Evolutionary conservation across 2,888 invertebrate genomes (phyloP).

Genomic region (Lithosia quadra): DNA sequence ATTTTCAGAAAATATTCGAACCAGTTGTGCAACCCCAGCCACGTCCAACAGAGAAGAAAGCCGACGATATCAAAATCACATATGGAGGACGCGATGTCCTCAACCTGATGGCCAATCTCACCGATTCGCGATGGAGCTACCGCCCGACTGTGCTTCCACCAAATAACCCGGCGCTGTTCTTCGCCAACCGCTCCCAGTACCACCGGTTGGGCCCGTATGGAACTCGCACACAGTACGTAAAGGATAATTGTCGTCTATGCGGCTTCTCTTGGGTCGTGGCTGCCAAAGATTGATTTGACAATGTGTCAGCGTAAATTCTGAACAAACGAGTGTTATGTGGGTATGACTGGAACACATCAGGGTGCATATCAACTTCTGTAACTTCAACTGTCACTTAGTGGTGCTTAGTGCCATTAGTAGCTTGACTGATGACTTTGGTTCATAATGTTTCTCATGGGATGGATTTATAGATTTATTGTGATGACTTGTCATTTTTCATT

Average conservation of each 20-base stretch:
- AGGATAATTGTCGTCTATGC: conserved; percentile 83
- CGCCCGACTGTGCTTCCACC: conserved; percentile 85
- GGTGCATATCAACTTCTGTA: conserved; percentile 69
- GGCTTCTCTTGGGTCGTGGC: conserved; percentile 84
- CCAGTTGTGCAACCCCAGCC: conserved; percentile 79
- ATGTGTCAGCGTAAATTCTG: conserved; percentile 65
- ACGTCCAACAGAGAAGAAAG: conserved; percentile 74
- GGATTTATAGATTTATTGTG: conserved; percentile 34
- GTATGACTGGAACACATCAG: conserved; percentile 81
- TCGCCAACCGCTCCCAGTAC: conserved; percentile 88
- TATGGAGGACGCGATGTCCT: conserved; percentile 87
- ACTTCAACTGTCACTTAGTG: conserved; percentile 64
- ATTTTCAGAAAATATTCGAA: conserved; percentile 82
- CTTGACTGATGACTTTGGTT: conserved; percentile 68
- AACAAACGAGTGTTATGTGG: conserved; percentile 74
- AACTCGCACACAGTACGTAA: conserved; percentile 87
- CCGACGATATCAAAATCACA: conserved; percentile 76
- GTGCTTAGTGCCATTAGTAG: conserved; percentile 60
- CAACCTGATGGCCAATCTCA: conserved; percentile 86
- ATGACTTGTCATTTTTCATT: conserved; percentile 44
- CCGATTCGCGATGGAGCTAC: conserved; percentile 85
- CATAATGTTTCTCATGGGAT: conserved; percentile 41
- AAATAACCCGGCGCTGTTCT: conserved; percentile 86
- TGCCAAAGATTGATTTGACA: conserved; percentile 78
- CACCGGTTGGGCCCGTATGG: conserved; percentile 86